Evolutionary conservation across 2,888 invertebrate species (phyloP).

Genomic region (Elaeidobius kamerunicus): DNA sequence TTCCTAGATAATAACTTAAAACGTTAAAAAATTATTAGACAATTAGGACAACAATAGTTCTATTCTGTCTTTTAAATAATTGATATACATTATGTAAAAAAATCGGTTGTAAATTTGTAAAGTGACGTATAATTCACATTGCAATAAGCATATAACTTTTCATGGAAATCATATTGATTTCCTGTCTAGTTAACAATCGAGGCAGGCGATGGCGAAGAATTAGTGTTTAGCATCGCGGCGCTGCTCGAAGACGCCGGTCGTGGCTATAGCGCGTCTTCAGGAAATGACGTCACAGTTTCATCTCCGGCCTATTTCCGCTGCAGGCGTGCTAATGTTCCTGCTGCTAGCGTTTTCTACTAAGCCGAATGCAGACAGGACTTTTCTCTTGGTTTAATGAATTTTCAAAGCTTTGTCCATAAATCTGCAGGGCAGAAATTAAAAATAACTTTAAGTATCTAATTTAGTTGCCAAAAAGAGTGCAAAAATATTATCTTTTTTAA

Average conservation of each 20-base stretch:
- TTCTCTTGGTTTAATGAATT: constrained; percentile 21
- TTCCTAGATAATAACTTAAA: too few species aligned
- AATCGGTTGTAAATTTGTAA: too few species aligned
- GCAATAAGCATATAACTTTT: not conserved
- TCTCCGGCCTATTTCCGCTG: constrained; percentile 53
- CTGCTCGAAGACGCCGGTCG: constrained; percentile 21
- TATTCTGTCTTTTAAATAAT: too few species aligned
- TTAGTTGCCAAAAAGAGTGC: too few species aligned
- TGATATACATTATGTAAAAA: too few species aligned
- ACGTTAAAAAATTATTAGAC: too few species aligned
- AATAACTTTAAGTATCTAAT: not conserved
- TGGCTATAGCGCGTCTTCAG: constrained; percentile 42
- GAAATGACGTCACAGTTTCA: constrained; percentile 54
- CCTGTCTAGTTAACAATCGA: constrained; percentile 23
- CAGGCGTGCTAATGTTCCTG: constrained; percentile 31
- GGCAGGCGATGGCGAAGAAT: constrained; percentile 27
- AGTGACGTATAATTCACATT: not conserved
- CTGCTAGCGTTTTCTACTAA: constrained; percentile 27
- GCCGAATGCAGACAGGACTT: constrained; percentile 22
- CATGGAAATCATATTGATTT: constrained; percentile 24
- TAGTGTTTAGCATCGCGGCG: constrained; percentile 26
- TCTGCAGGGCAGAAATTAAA: not conserved
- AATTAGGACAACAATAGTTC: too few species aligned
- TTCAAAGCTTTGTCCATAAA: constrained; percentile 5
- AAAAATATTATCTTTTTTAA: too few species aligned